Conservation (phyloP, 2,113 vertebrate genomes). For the Ailuropoda melanoleuca region DNA sequence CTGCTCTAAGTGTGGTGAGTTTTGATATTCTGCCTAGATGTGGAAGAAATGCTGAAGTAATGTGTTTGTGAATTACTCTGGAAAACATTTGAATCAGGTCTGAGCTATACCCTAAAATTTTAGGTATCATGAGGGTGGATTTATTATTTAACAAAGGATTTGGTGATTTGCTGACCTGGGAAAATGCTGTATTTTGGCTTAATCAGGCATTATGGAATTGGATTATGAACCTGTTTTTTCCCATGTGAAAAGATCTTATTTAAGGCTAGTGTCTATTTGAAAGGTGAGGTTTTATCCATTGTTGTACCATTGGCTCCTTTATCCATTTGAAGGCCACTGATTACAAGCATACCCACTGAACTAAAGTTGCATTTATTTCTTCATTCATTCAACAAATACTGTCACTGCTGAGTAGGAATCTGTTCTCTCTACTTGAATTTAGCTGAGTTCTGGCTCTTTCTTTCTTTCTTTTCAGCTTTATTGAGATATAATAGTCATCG, state of each 20-base stretch:
- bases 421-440: background rate
- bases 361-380: background rate
- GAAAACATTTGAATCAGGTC: background rate
- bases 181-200: background rate
- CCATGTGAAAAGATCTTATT: background rate
- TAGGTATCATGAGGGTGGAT: background rate
- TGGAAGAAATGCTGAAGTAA: background rate
- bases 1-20: background rate
- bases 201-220: background rate
- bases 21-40: background rate
- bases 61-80: background rate
- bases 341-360: background rate
- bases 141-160: constrained; percentile 22
- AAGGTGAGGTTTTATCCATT: background rate
- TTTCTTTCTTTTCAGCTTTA: background rate
- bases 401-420: background rate
- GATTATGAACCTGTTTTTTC: background rate
- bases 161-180: background rate
- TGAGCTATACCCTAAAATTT: background rate
- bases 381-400: background rate
- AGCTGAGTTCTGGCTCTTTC: background rate
- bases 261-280: background rate
- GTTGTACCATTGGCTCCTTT: background rate
- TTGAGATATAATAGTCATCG: background rate
- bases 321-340: background rate